Evolutionary conservation across 2,113 vertebrate genomes (phyloP).

Genomic region (Naja naja): DNA sequence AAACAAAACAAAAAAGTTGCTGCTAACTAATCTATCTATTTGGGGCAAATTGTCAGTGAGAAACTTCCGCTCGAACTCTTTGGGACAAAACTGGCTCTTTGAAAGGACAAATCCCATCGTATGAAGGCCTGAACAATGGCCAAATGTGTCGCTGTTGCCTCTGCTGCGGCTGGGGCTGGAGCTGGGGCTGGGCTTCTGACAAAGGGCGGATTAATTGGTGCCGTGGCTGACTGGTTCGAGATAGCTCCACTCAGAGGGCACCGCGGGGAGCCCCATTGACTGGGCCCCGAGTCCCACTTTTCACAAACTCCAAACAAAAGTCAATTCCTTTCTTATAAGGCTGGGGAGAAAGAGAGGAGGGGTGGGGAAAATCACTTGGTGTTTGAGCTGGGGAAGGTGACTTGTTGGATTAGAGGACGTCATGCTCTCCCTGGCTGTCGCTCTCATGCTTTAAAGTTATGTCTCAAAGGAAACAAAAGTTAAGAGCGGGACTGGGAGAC

Average conservation of each 20-base stretch:
- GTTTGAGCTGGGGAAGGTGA: conserved; percentile 91
- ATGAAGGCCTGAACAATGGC: conserved; percentile 97
- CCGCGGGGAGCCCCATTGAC: conserved; percentile 98
- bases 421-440: conserved; percentile 66
- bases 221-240: conserved; percentile 98
- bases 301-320: conserved; percentile 99
- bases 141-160: conserved; percentile 94
- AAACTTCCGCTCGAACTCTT: conserved; percentile 99
- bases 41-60: conserved; percentile 99
- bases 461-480: conserved; percentile 57
- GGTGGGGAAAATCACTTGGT: conserved; percentile 79
- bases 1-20: conserved; percentile 77
- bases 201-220: conserved; percentile 99
- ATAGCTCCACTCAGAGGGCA: conserved; percentile 97
- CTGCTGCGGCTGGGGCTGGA: conserved; percentile 79
- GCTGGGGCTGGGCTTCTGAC: conserved; percentile 89
- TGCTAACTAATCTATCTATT: conserved; percentile 99
- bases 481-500: not conserved
- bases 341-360: conserved; percentile 57
- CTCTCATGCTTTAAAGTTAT: conserved; percentile 68
- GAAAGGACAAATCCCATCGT: conserved; percentile 98
- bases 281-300: conserved; percentile 99
- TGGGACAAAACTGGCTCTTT: conserved; percentile 99
- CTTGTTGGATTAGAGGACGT: conserved; percentile 78
- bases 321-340: conserved; percentile 98